Base-by-base conservation (phyloP, 1,140 invertebrate species). In the Lordiphosa clarofinis region DNA sequence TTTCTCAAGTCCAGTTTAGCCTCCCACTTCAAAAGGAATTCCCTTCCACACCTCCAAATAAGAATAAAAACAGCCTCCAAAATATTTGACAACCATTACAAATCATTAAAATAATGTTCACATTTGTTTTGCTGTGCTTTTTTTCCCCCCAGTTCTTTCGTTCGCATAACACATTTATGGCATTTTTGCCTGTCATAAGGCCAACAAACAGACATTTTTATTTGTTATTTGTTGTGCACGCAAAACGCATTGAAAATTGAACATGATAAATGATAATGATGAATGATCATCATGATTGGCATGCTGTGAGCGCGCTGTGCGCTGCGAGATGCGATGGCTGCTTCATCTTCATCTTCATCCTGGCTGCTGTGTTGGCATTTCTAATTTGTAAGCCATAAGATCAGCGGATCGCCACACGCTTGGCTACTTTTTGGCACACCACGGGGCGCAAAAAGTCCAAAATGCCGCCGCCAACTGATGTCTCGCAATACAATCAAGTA, bases 401-500 rank as follows among this genome's bases (percentile, higher is more conserved):
- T 78, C 68, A 57, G 39, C 44, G 35, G 57, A 67, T 82, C 58
- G 61, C 64, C 71, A 81, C 73, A 82, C 78, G 78, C 78, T 84
- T 82, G 63, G 64, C 64, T 82, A 82, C 72, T 82, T 82, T 82
- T 82, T 82, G 78, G 78, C 78, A 82, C 78, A 57, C 68, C 57
- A 55, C 52, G 62, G 63, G 73, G 73, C 40, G 52, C 57, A 55
- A 56, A 53, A 56, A 66, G 54, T 56, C 76, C 69, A 82, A 82
- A 76, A n/a, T n/a, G n/a, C n/a, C 61, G 76, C 78, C 79, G 78
- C 62, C 69, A 69, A 35, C 64, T 47, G 61, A 62, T 43, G 61
- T 37, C 33, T 28, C 24, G 3, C 24, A 28, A 28, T 6, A 37
- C 61, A 69, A 76, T 82, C 78, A 82, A 84, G 47, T 56, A 78